Percentiles rank a stretch among this genome's conserved stretches.
These are phyloP conservation scores for Junco hyemalis DNA, from an alignment of 2,113 vertebrate species.

Conservation along the genomic window DNA sequence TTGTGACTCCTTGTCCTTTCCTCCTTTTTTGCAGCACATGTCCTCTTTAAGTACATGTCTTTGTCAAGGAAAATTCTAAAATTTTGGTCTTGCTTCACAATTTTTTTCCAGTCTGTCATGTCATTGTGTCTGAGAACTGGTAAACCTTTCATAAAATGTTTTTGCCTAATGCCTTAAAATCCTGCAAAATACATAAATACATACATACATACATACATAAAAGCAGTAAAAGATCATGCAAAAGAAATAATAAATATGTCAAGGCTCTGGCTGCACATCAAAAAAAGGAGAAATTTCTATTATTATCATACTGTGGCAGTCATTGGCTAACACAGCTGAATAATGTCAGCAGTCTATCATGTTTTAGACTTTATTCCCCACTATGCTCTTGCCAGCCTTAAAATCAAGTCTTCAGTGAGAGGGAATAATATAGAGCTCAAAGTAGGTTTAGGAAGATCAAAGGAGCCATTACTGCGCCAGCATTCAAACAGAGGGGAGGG, in stretches of 20 bases:
- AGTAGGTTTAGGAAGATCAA: slow-evolving; percentile 39
- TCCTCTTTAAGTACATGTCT: not conserved
- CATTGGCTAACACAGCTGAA: not conserved
- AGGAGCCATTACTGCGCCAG: not conserved
- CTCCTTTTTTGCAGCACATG: not conserved
- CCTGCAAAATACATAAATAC: not conserved
- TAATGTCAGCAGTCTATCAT: not conserved
- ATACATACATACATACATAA: not conserved
- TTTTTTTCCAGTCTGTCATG: not conserved
- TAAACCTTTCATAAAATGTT: not conserved
- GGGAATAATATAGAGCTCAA: slow-evolving; percentile 17
- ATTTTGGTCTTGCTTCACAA: not conserved
- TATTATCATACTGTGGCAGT: not conserved
- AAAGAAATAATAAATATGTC: not conserved
- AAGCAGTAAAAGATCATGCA: not conserved
- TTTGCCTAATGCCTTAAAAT: not conserved
- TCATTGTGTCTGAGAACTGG: not conserved
- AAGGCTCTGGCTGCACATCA: not conserved
- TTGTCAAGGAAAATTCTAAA: not conserved
- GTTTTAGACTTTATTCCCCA: not conserved
- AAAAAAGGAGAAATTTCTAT: not conserved
- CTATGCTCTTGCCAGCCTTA: not conserved
- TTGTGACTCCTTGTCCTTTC: not conserved
- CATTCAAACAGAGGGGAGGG: not conserved
- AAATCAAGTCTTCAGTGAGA: not conserved